Evolutionary conservation across 2,797 vertebrate species (phyloP).

Genomic region (Spinibarbus caldwelli): DNA sequence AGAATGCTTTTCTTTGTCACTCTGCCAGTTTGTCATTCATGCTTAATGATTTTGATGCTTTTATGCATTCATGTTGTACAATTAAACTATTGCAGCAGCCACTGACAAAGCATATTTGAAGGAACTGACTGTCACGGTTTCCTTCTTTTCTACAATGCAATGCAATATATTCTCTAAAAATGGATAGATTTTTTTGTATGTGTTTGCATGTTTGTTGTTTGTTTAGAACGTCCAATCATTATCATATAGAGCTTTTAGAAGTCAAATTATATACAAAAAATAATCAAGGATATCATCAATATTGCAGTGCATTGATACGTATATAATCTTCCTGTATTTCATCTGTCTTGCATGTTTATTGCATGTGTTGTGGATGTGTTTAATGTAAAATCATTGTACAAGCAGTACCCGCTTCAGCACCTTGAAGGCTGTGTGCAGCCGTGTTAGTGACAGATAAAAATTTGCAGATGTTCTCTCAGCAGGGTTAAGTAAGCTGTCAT

Average conservation of each 20-base stretch:
- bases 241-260: not conserved
- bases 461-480: constrained; percentile 74
- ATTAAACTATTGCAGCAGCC: not conserved
- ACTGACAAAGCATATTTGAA: not conserved
- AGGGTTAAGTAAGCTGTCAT: constrained; percentile 71
- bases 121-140: not conserved
- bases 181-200: not conserved
- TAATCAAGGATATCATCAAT: not conserved
- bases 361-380: not conserved
- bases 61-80: not conserved
- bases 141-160: not conserved
- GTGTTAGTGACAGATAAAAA: constrained; percentile 44
- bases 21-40: not conserved
- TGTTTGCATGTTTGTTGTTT: not conserved
- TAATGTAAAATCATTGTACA: not conserved
- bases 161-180: not conserved
- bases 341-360: not conserved
- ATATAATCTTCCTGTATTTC: not conserved
- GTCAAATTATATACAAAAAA: not conserved
- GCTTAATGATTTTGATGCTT: not conserved
- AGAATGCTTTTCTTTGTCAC: not conserved
- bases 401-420: constrained; percentile 15
- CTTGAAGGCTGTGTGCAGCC: constrained; percentile 23
- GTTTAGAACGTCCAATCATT: not conserved
- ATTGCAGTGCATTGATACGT: not conserved